Percentiles rank a stretch among this genome's conserved stretches.
These are phyloP conservation scores for Aphis craccivora DNA, from an alignment of 1,140 invertebrate genomes.

Conservation along the genomic window DNA sequence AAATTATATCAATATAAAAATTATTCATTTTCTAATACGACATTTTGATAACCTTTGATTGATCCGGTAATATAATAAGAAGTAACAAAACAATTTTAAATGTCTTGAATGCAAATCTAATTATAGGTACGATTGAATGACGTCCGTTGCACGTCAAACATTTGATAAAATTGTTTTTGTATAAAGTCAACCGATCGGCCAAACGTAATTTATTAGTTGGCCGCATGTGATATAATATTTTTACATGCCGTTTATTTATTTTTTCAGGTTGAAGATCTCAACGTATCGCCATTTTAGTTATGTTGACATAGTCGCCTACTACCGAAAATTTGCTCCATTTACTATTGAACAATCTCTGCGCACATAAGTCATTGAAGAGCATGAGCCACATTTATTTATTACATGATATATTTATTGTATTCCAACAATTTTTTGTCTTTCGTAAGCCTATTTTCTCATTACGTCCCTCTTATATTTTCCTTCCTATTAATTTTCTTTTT, in stretches of 20 bases:
- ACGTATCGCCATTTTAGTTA: conserved; percentile 40
- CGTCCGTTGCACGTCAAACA: conserved; percentile 17
- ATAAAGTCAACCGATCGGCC: neutral
- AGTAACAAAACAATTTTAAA: conserved; percentile 26
- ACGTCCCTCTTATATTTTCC: neutral
- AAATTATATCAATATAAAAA: neutral
- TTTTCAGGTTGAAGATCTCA: conserved; percentile 53
- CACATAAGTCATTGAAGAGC: neutral
- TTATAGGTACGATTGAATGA: conserved; percentile 25
- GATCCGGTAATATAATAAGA: neutral
- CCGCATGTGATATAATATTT: conserved; percentile 15
- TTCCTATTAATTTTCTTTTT: conserved; percentile 43
- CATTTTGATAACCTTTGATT: conserved; percentile 53
- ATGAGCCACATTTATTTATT: neutral
- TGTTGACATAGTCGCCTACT: conserved; percentile 18
- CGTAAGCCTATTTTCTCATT: neutral
- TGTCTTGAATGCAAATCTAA: conserved; percentile 44
- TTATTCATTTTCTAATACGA: neutral
- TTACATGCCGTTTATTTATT: neutral
- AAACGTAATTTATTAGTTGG: neutral
- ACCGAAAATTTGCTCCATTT: conserved; percentile 16
- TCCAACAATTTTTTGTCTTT: neutral
- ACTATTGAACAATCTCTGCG: conserved; percentile 14
- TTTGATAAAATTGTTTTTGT: conserved; percentile 33
- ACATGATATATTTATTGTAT: conserved; percentile 21